Conservation (phyloP, 2,888 invertebrate genomes). For the Sarcophaga caerulescens region DNA sequence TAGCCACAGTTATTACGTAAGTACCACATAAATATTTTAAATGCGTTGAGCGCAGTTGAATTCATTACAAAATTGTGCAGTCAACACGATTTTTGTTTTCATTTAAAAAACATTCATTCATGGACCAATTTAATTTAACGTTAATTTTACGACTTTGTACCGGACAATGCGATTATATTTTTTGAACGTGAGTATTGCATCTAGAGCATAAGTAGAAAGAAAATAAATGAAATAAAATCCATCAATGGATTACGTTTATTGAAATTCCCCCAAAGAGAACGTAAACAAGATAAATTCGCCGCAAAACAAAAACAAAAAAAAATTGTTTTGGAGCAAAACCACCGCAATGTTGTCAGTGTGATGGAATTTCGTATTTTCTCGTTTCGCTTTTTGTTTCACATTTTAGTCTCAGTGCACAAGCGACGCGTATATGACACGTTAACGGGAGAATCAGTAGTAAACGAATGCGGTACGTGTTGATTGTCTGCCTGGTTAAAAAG, state of each 20-base stretch:
- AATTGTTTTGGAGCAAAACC: constrained; percentile 12
- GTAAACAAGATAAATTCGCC: constrained; percentile 13
- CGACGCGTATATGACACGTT: constrained; percentile 57
- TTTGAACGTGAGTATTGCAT: too few relatives aligned
- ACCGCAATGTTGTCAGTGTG: constrained; percentile 33
- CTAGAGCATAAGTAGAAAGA: too few relatives aligned
- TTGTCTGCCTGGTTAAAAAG: constrained; percentile 20
- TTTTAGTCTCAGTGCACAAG: constrained; percentile 63
- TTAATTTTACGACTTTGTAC: too few relatives aligned
- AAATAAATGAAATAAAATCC: too few relatives aligned
- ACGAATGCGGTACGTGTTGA: constrained; percentile 53
- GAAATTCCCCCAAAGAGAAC: constrained; percentile 25
- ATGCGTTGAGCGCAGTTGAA: too few relatives aligned
- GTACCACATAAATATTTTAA: too few relatives aligned
- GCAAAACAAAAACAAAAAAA: not conserved
- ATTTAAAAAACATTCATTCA: too few relatives aligned
- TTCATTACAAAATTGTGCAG: too few relatives aligned
- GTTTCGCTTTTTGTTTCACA: not conserved
- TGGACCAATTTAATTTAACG: too few relatives aligned
- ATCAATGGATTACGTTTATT: not conserved
- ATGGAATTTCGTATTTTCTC: constrained; percentile 52
- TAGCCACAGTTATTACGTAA: too few relatives aligned
- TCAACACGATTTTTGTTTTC: too few relatives aligned
- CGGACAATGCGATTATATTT: too few relatives aligned
- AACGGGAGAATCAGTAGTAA: constrained; percentile 29